A percentile compares a stretch with the other conserved stretches of the same genome.
These are phyloP conservation scores for Herminia tarsipennalis DNA, from an alignment of 2,888 invertebrate genomes.

Conservation along the genomic window DNA sequence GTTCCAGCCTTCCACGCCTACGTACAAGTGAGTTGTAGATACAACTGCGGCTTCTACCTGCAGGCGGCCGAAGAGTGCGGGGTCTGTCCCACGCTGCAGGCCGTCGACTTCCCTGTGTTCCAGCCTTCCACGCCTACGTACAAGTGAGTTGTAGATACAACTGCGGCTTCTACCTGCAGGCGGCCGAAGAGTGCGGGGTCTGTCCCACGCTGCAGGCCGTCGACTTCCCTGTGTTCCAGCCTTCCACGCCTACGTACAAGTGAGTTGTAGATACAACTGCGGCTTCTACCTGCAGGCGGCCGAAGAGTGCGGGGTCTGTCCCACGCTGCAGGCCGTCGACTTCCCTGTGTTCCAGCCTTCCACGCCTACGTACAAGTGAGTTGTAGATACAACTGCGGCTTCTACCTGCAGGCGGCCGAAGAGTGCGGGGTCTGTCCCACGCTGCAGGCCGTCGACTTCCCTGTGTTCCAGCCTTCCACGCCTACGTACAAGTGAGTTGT, in stretches of 20 bases:
- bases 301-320: conserved; percentile 91
- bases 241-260: conserved; percentile 87
- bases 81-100: conserved; percentile 89
- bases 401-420: conserved; percentile 91
- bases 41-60: conserved; percentile 94
- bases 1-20: conserved; percentile 92
- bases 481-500: conserved; percentile 64
- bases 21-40: conserved; percentile 56
- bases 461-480: conserved; percentile 94
- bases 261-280: conserved; percentile 85
- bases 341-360: conserved; percentile 96
- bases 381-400: conserved; percentile 89
- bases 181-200: conserved; percentile 92
- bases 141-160: conserved; percentile 81
- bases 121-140: conserved; percentile 89
- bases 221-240: conserved; percentile 93
- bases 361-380: conserved; percentile 77
- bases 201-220: conserved; percentile 88
- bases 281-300: conserved; percentile 92
- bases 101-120: conserved; percentile 92
- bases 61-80: conserved; percentile 91
- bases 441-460: conserved; percentile 90
- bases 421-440: conserved; percentile 91
- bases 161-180: conserved; percentile 92
- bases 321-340: conserved; percentile 88